Conservation (phyloP, 2,888 invertebrate genomes). For the Polyploca ridens region DNA sequence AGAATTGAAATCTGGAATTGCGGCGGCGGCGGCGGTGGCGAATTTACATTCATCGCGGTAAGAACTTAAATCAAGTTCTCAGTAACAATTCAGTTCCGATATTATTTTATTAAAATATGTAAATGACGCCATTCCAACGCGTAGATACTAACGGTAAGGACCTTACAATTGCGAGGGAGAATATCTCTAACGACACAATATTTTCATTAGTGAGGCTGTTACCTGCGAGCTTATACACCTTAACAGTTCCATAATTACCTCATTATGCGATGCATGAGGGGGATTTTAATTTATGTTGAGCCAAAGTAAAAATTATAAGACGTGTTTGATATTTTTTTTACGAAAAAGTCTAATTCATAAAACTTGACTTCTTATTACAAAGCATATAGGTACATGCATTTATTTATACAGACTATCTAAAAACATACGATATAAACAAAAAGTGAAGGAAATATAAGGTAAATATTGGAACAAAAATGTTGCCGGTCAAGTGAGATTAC, state of each 20-base stretch:
- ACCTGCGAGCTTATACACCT: constrained; percentile 43
- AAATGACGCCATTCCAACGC: constrained; percentile 77
- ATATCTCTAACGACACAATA: constrained; percentile 78
- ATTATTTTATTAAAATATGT: constrained; percentile 85
- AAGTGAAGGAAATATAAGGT: background rate
- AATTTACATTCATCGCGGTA: constrained; percentile 85
- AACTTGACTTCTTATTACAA: no score
- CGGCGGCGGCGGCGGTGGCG: constrained; percentile 74
- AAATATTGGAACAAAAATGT: constrained; percentile 1
- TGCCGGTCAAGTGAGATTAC: constrained; percentile 11
- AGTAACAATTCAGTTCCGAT: constrained; percentile 84
- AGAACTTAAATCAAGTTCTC: constrained; percentile 85
- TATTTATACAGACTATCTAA: background rate
- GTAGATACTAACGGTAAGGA: constrained; percentile 74
- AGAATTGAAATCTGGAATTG: constrained; percentile 84
- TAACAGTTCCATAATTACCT: background rate
- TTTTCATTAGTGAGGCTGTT: constrained; percentile 77
- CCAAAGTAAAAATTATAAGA: no score
- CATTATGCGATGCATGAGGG: no score
- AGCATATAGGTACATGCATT: no score
- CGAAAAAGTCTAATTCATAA: no score
- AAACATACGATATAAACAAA: background rate
- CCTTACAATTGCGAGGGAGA: constrained; percentile 74
- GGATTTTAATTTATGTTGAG: no score
- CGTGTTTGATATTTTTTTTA: no score